These are phyloP conservation scores for Dicrurus megarhynchus DNA, from an alignment of 2,113 vertebrate genomes.

Conservation along the genomic window DNA sequence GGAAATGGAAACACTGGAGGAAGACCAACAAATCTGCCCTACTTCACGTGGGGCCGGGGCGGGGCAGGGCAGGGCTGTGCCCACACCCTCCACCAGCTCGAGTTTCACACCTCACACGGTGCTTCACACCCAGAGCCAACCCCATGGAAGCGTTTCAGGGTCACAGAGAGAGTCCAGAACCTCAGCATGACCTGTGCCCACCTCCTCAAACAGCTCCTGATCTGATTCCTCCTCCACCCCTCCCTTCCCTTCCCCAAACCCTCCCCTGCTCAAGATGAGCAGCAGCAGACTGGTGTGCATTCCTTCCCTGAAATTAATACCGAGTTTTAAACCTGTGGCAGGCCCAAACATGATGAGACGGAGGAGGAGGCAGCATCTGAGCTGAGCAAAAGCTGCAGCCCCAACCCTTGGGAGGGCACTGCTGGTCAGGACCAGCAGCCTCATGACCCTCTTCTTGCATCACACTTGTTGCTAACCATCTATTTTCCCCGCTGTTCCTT, in stretches of 20 bases:
- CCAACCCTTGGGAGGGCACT: not conserved
- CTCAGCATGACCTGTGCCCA: not conserved
- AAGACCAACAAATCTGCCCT: not conserved
- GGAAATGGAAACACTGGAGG: not conserved
- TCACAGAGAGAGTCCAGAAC: not conserved
- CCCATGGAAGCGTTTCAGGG: not conserved
- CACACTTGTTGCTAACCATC: not conserved
- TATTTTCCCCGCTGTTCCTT: not conserved
- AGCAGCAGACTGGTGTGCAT: not conserved
- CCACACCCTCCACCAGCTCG: not conserved
- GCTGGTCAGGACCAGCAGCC: not conserved
- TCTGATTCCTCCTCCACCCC: not conserved
- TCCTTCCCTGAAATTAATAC: not conserved
- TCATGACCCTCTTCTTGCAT: not conserved
- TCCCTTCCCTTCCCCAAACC: not conserved
- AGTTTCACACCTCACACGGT: not conserved
- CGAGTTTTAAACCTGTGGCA: not conserved
- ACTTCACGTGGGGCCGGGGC: fast-evolving
- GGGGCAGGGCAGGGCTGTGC: not conserved
- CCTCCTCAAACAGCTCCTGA: not conserved
- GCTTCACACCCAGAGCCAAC: not conserved
- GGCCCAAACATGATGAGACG: not conserved
- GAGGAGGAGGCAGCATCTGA: not conserved
- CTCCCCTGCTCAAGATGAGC: not conserved
- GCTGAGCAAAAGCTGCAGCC: not conserved